Evolutionary conservation across 2,113 vertebrate genomes (phyloP), one percentile per base, ranked within the genome.

Genomic region (Syrmaticus mikado): DNA sequence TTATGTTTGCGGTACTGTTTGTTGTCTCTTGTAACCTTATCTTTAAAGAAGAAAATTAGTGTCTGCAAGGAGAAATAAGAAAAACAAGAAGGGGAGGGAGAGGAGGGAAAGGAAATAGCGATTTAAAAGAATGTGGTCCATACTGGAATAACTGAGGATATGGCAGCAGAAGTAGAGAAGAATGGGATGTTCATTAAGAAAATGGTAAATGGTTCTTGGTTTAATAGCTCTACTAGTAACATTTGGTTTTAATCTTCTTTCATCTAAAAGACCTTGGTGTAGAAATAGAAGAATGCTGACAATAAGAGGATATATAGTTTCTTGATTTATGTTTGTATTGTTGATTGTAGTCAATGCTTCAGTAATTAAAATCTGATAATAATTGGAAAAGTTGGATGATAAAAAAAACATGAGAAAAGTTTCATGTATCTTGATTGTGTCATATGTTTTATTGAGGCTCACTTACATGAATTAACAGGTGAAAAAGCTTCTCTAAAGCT

Each of bases 11-110:
- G 61, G 50, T 76, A 45, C 36, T 89, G 10, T 87, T 86, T 78
- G 9, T 67, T 76, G 48, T 62, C 7, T 58, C 27, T 66, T 95
- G 57, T 66, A 87, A 76, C 18, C 52, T 94, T 61, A 67, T 74
- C 25, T 89, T 94, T 89, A 77, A 78, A 91, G 90, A 91, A 80
- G 18, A 16, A 41, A 48, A 40, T 77, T 67, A 77, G 60, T 77
- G 30, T 53, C 66, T 82, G 64, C 32, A 84, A 32, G 45, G 45
- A 87, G 77, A 22, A 77, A 58, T 4, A 66, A 50, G 52, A 27
- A 90, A 84, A 48, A 73, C 10, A 53, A 72, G 20, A 90, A 58
- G 60, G 57, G 86, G 81, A 75, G 74, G 46, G 48, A 85, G 90
- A 32, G 46, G 53, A 80, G 38, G 20, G 74, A 70, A 68, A 90